A percentile compares a stretch with the other conserved stretches of the same genome.
Conservation (phyloP, 2,888 invertebrate species). For the Atrina japonica region DNA sequence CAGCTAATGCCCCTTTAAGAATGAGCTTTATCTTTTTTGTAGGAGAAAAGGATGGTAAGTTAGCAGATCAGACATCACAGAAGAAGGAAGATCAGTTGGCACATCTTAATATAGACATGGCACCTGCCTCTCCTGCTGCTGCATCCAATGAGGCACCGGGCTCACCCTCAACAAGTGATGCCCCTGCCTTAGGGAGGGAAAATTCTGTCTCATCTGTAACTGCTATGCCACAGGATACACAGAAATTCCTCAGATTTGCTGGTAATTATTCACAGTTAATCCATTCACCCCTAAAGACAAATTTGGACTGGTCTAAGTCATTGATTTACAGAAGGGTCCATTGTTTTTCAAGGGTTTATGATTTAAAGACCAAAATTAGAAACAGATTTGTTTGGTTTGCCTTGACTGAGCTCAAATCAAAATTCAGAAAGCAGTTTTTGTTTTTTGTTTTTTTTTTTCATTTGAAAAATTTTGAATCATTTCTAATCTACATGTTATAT, state of each 20-base stretch:
- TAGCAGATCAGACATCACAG: conserved; percentile 56
- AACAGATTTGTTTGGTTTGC: neutral
- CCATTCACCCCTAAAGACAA: no score
- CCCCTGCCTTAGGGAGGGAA: conserved; percentile 49
- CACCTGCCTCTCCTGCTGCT: conserved; percentile 74
- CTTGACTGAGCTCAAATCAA: neutral
- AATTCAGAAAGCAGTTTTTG: neutral
- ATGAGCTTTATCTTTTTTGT: neutral
- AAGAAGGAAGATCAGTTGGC: conserved; percentile 82
- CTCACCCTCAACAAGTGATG: conserved; percentile 48
- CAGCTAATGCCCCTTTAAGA: no score
- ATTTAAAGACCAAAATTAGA: neutral
- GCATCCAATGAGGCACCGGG: conserved; percentile 53
- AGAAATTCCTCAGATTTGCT: conserved; percentile 91
- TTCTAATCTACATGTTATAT: no score
- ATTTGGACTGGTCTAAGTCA: no score
- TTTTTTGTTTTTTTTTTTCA: conserved; percentile 2
- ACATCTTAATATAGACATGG: conserved; percentile 79
- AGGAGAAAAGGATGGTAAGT: conserved; percentile 75
- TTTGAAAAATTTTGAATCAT: no score
- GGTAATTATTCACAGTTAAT: conserved; percentile 81
- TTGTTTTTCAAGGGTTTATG: no score
- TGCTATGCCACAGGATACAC: conserved; percentile 85
- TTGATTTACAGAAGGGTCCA: no score
- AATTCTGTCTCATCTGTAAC: conserved; percentile 62